Conservation (phyloP, 2,888 invertebrate species). For the Coleophora deauratella region DNA sequence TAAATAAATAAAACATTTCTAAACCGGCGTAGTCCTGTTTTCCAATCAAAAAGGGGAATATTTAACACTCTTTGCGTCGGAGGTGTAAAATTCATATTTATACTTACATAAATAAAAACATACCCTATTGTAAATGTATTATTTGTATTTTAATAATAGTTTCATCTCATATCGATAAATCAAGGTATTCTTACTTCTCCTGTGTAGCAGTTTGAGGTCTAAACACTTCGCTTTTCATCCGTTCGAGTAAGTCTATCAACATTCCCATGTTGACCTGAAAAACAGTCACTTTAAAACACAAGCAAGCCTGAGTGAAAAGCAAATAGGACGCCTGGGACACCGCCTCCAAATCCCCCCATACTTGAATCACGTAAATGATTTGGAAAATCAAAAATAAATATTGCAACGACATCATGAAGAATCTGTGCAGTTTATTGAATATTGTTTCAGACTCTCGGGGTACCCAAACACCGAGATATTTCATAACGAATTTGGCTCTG, state of each 20-base stretch:
- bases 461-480: conserved; percentile 53
- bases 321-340: conserved; percentile 54
- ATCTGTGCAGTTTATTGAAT: conserved; percentile 28
- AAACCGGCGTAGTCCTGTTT: too few relatives aligned
- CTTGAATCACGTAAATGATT: conserved; percentile 46
- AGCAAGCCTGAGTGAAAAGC: conserved; percentile 56
- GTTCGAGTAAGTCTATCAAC: conserved; percentile 32
- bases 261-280: conserved; percentile 40
- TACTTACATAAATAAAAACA: too few relatives aligned
- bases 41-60: too few relatives aligned
- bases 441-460: conserved; percentile 30
- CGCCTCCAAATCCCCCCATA: conserved; percentile 57
- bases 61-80: too few relatives aligned
- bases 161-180: too few relatives aligned
- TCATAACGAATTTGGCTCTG: conserved; percentile 55
- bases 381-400: conserved; percentile 53
- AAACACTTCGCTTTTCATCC: conserved; percentile 47
- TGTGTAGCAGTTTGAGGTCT: conserved; percentile 35
- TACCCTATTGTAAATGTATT: too few relatives aligned
- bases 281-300: conserved; percentile 56
- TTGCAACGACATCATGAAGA: conserved; percentile 44
- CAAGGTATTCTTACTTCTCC: conserved; percentile 32
- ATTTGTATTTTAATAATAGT: too few relatives aligned
- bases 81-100: too few relatives aligned
- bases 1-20: too few relatives aligned